Conservation (phyloP, 2,113 vertebrate genomes). For the Callospermophilus lateralis region DNA sequence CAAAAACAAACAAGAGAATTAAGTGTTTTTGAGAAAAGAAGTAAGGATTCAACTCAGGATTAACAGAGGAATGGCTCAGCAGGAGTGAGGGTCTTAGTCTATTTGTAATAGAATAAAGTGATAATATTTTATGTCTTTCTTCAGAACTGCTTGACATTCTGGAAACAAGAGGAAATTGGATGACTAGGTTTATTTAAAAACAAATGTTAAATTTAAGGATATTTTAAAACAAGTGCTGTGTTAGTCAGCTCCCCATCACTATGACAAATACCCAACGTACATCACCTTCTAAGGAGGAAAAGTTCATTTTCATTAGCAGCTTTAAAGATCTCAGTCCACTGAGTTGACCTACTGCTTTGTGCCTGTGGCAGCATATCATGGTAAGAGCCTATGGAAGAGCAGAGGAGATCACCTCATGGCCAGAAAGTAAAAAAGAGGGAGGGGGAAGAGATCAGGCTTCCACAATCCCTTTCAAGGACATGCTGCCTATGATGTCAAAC, state of each 20-base stretch:
- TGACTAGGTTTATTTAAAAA: neutral
- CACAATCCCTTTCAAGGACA: too few relatives aligned
- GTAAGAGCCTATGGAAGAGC: neutral
- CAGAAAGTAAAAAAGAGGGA: neutral
- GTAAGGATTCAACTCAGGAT: neutral
- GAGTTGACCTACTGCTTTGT: neutral
- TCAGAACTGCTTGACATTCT: neutral
- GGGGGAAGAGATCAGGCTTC: neutral
- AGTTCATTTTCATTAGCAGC: neutral
- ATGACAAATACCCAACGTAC: neutral
- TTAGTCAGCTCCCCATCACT: neutral
- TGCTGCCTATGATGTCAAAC: neutral
- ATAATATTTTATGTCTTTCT: neutral
- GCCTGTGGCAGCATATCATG: neutral
- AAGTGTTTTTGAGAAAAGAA: neutral
- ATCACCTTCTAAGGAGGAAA: neutral
- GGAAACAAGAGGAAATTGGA: neutral
- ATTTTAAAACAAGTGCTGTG: neutral
- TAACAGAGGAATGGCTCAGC: neutral
- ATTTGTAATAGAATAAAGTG: neutral
- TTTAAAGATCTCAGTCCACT: neutral
- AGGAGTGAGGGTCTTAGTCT: neutral
- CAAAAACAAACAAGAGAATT: too few relatives aligned
- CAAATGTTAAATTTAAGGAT: neutral
- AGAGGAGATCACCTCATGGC: neutral